These are phyloP conservation scores for Diphyllodes magnificus DNA, from an alignment of 2,113 vertebrate species.

Conservation along the genomic window DNA sequence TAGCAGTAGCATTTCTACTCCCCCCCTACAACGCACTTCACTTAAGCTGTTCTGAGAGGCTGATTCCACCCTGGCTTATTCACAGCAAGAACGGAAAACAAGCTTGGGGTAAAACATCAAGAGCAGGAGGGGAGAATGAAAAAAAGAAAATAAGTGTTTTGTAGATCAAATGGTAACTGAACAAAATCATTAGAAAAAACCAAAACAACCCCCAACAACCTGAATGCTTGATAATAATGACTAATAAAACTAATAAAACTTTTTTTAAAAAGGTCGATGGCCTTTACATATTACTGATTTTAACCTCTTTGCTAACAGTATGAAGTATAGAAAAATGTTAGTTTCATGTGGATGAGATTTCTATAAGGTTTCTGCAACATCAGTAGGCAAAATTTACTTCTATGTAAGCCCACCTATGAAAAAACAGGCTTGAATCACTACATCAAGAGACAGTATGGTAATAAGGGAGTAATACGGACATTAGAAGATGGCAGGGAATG, in stretches of 20 bases:
- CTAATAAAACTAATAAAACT: background rate
- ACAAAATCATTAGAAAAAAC: background rate
- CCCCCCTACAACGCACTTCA: background rate
- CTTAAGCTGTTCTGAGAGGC: background rate
- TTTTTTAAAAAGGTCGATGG: background rate
- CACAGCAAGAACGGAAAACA: background rate
- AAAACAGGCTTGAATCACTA: background rate
- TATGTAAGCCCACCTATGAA: accelerated
- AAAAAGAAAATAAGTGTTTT: background rate
- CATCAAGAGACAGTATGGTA: background rate
- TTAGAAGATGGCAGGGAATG: background rate
- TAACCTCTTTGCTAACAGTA: background rate
- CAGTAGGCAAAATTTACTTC: background rate
- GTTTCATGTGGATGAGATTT: background rate
- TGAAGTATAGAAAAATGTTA: background rate
- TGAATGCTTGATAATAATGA: background rate
- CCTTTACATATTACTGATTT: background rate
- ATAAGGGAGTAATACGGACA: background rate
- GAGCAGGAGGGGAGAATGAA: background rate
- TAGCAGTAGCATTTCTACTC: background rate
- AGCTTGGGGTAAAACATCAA: background rate
- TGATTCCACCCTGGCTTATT: background rate
- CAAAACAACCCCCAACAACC: background rate
- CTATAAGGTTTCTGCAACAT: background rate
- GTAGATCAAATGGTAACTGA: background rate